These are phyloP conservation scores for Drosophila carrolli DNA, from an alignment of 1,140 invertebrate species.

Conservation along the genomic window DNA sequence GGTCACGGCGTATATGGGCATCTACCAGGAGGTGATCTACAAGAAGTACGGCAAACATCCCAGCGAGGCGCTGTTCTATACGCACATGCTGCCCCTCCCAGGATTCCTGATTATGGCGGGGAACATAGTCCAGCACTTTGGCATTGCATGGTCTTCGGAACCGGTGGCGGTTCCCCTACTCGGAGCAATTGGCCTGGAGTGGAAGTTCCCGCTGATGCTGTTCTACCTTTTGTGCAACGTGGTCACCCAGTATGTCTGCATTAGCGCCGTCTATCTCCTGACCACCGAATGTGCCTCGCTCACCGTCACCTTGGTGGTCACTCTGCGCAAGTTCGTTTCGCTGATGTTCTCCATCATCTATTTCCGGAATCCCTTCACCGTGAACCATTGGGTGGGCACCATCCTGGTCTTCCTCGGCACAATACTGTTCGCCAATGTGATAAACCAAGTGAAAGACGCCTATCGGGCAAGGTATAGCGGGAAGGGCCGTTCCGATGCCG, in stretches of 20 bases:
- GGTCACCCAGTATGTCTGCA: slow-evolving; percentile 97
- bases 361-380: slow-evolving; percentile 97
- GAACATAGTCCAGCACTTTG: slow-evolving; percentile 91
- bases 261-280: slow-evolving; percentile 96
- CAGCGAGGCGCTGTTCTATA: slow-evolving; percentile 97
- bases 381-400: slow-evolving; percentile 97
- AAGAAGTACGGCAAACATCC: slow-evolving; percentile 96
- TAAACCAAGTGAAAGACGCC: slow-evolving; percentile 65
- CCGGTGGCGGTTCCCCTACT: slow-evolving; percentile 73
- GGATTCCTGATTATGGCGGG: slow-evolving; percentile 85
- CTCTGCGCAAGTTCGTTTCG: slow-evolving; percentile 97
- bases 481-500: slow-evolving; percentile 29
- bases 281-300: slow-evolving; percentile 97
- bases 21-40: slow-evolving; percentile 97
- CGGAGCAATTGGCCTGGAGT: slow-evolving; percentile 86
- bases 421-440: slow-evolving; percentile 89
- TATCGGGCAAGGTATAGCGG: slow-evolving; percentile 29
- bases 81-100: slow-evolving; percentile 84
- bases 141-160: slow-evolving; percentile 85
- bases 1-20: slow-evolving; percentile 97
- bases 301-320: slow-evolving; percentile 98
- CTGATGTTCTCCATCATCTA: slow-evolving; percentile 98
- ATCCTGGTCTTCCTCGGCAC: slow-evolving; percentile 96
- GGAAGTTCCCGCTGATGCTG: slow-evolving; percentile 90
- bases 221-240: slow-evolving; percentile 94